A percentile compares a stretch with the other conserved stretches of the same genome.
These are phyloP conservation scores for Pogonocichla stellata DNA, from an alignment of 2,113 vertebrate genomes.

Conservation along the genomic window DNA sequence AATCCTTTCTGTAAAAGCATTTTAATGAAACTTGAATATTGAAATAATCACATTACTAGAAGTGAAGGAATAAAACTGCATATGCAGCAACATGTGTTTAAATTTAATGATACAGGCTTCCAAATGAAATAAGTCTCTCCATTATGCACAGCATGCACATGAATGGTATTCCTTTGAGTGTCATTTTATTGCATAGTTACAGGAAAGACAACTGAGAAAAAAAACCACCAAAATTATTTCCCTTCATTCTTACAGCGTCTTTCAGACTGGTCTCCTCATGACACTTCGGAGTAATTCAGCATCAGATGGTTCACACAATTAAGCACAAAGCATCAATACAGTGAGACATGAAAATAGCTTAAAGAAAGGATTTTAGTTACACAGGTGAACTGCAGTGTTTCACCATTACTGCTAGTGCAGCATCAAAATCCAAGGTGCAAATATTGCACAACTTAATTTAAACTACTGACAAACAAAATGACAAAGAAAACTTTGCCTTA, in stretches of 20 bases:
- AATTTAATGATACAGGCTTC: not conserved
- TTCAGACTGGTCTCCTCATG: not conserved
- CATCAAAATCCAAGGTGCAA: not conserved
- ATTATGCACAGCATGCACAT: not conserved
- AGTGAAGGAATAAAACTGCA: not conserved
- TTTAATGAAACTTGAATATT: not conserved
- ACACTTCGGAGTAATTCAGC: not conserved
- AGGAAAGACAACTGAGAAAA: not conserved
- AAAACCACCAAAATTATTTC: not conserved
- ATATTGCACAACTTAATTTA: not conserved
- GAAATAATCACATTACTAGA: not conserved
- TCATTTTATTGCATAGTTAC: not conserved
- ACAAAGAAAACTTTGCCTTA: constrained; percentile 66
- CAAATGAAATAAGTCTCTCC: not conserved
- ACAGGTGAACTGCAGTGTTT: not conserved
- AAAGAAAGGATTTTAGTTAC: not conserved
- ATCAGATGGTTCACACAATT: not conserved
- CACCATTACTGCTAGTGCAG: not conserved
- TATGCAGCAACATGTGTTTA: not conserved
- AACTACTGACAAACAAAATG: not conserved
- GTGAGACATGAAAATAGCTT: not conserved
- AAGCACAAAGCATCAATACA: not conserved
- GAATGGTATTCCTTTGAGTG: not conserved
- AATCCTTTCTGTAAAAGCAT: not conserved
- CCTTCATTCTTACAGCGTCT: not conserved